Evolutionary conservation across 2,113 vertebrate genomes (phyloP).

Genomic region (Brachyhypopomus gauderio): DNA sequence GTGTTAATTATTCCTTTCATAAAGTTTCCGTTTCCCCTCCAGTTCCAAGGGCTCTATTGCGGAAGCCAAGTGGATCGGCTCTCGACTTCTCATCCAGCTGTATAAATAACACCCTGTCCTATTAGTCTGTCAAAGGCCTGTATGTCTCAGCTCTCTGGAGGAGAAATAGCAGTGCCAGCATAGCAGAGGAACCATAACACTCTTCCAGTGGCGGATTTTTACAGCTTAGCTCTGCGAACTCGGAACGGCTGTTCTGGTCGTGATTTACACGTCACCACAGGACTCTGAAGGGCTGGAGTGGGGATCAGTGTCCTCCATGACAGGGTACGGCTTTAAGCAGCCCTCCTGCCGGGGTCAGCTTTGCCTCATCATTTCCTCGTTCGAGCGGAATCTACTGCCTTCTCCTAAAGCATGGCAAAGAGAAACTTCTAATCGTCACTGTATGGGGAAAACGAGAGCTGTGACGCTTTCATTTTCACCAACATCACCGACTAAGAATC

Average conservation of each 20-base stretch:
- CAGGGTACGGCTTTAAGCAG: too few species aligned
- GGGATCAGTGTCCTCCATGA: background rate
- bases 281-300: background rate
- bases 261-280: background rate
- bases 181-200: background rate
- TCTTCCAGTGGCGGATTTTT: background rate
- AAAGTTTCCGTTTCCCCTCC: background rate
- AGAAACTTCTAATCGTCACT: background rate
- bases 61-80: constrained; percentile 56
- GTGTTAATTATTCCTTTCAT: constrained; percentile 15
- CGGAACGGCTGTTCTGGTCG: background rate
- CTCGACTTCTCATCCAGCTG: constrained; percentile 64
- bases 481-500: background rate
- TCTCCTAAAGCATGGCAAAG: background rate
- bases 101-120: constrained; percentile 63
- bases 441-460: background rate
- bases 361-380: background rate
- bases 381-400: background rate
- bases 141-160: constrained; percentile 17
- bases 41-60: constrained; percentile 18
- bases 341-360: background rate
- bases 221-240: background rate
- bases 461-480: background rate
- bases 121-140: constrained; percentile 39
- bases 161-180: background rate